These are phyloP conservation scores for Sesia bembeciformis DNA, from an alignment of 2,888 invertebrate genomes.

Conservation along the genomic window DNA sequence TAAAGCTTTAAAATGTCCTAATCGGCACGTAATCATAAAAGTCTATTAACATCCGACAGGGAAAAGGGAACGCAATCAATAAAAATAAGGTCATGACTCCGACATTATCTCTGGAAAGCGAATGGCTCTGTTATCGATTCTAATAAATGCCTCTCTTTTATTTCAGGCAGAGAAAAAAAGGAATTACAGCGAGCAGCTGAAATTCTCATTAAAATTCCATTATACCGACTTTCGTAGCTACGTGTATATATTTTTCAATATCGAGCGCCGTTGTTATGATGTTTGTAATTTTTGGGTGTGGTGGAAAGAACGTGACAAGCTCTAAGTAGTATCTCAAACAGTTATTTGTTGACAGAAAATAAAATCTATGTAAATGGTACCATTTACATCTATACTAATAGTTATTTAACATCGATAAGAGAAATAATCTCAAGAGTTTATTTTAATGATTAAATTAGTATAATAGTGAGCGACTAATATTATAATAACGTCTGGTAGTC, in stretches of 20 bases:
- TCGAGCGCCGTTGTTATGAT: conserved; percentile 1
- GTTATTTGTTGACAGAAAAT: too few relatives aligned
- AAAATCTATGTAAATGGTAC: too few relatives aligned
- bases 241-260: conserved; percentile 8
- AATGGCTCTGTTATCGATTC: conserved; percentile 38
- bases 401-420: too few relatives aligned
- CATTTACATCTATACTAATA: too few relatives aligned
- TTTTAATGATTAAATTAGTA: too few relatives aligned
- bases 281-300: background rate
- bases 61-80: conserved; percentile 20
- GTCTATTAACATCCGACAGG: conserved; percentile 6
- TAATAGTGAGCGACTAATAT: too few relatives aligned
- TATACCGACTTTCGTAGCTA: conserved; percentile 35
- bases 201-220: conserved; percentile 66
- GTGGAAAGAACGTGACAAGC: too few relatives aligned
- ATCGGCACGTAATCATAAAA: conserved; percentile 8
- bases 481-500: too few relatives aligned
- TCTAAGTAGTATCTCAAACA: too few relatives aligned
- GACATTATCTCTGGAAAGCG: conserved; percentile 32
- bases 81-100: conserved; percentile 35
- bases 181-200: conserved; percentile 44
- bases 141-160: conserved; percentile 46
- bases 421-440: too few relatives aligned
- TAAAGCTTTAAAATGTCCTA: background rate
- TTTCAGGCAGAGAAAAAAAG: conserved; percentile 31